These are phyloP conservation scores for Drosophila kikkawai DNA, from an alignment of 1,140 invertebrate genomes.

Conservation along the genomic window DNA sequence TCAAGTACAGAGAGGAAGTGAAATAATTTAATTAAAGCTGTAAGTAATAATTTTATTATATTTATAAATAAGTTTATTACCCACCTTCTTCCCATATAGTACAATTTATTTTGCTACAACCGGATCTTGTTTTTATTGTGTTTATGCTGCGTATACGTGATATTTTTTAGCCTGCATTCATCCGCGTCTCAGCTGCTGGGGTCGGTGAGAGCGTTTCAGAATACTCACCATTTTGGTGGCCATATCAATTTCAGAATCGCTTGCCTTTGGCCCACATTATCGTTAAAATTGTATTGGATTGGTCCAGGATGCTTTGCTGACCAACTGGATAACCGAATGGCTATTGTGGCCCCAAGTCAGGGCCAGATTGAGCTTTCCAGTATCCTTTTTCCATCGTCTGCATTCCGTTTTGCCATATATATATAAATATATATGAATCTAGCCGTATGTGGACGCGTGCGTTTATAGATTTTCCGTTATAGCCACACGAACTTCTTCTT, in stretches of 20 bases:
- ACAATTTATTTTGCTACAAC: too few species aligned
- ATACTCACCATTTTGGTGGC: conserved; percentile 49
- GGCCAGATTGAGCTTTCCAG: conserved; percentile 52
- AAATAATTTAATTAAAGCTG: background rate
- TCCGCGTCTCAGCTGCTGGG: conserved; percentile 3
- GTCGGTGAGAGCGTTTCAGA: background rate
- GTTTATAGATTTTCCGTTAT: conserved; percentile 80
- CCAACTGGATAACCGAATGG: conserved; percentile 51
- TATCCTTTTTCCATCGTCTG: conserved; percentile 45
- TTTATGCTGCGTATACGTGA: conserved; percentile 42
- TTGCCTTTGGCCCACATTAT: conserved; percentile 72
- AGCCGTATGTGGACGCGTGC: conserved; percentile 33
- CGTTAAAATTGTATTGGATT: conserved; percentile 82
- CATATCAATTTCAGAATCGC: conserved; percentile 73
- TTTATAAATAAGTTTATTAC: background rate
- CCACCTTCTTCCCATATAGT: background rate
- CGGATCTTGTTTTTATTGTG: conserved; percentile 1
- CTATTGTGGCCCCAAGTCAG: conserved; percentile 64
- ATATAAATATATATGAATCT: background rate
- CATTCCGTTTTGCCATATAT: conserved; percentile 12
- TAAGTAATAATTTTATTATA: background rate
- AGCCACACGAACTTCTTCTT: conserved; percentile 81
- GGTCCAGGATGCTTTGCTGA: conserved; percentile 63
- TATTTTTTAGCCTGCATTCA: conserved; percentile 21
- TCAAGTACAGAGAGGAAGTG: too few species aligned